Base-by-base conservation (phyloP, 2,113 vertebrate species). In the Phrynosoma platyrhinos region DNA sequence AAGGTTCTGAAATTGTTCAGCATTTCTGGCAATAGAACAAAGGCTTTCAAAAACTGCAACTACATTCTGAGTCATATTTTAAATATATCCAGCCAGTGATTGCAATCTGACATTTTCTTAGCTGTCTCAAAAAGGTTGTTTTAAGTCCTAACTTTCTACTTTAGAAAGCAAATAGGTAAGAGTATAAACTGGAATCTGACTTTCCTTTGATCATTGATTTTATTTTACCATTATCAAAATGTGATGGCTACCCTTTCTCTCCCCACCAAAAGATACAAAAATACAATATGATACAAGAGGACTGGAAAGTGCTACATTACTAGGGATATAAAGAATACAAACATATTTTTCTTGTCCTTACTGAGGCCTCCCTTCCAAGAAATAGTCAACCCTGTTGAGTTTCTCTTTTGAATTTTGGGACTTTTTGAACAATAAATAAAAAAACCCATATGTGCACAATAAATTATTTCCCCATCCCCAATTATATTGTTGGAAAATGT, bases 1-100 rank as follows among this genome's bases (percentile, higher is more conserved):
- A 72, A 47, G 27, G 36, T 71, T 87, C 40, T 78, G 52, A 83
- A 78, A 71, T 21, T 47, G 72, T 55, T 68, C 74, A 83, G n/a
- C 40, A 47, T 71, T 58, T 58, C n/a, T 69, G 79, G 53, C 75
- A 58, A 25, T 8, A 58, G 30, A 55, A 47, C 78, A 82, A 85
- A 42, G 12, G 40, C 27, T 81, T 76, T 81, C 18, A 68, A 58
- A 77, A 81, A 36, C 21, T 42, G 47, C 64, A 62, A 79, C 32
- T 32, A 72, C 64, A 84, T 23, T 72, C 40, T 21, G 2, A 71
- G 53, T 69, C 25, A n/a, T 64, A 42, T 64, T 58, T 36, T 69
- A 72, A 83, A 32, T 32, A 72, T 32, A 74, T 30, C 69, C 25
- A 83, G 30, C 3, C 42, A 20, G 42, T 85, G 36, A 13, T n/a